Evolutionary conservation across 2,113 vertebrate genomes (phyloP).

Genomic region (Cebidichthys violaceus): DNA sequence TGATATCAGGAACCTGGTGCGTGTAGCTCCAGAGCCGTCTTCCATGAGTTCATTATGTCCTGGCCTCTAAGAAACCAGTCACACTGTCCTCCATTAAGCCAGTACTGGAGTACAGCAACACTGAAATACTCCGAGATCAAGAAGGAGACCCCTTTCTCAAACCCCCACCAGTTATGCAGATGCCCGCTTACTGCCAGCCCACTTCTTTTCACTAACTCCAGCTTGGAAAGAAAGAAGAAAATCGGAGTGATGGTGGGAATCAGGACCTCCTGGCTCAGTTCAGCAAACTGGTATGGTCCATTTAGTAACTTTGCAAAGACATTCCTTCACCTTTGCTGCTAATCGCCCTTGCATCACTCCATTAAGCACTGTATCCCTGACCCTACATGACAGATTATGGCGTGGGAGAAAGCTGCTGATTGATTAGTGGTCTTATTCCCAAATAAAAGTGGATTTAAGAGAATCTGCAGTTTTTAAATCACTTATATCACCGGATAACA

Average conservation of each 20-base stretch:
- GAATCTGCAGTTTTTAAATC: constrained; percentile 2
- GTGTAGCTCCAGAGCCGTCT: neutral
- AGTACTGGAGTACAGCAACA: neutral
- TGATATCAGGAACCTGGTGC: neutral
- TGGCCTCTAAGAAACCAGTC: neutral
- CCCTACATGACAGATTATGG: neutral
- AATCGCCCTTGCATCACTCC: neutral
- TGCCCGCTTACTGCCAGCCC: constrained; percentile 20
- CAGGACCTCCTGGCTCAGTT: neutral
- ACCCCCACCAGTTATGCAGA: constrained; percentile 18
- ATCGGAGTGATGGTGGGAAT: constrained; percentile 6
- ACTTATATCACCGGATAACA: neutral
- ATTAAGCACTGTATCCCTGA: neutral
- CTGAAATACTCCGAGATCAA: neutral
- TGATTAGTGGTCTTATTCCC: neutral
- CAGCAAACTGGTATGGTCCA: neutral
- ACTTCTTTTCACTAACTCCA: constrained; percentile 12
- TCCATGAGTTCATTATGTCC: neutral
- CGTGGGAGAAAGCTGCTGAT: neutral
- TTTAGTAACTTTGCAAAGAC: neutral
- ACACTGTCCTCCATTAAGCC: too few species aligned
- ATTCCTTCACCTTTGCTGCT: neutral
- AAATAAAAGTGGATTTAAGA: neutral
- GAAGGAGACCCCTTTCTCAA: neutral
- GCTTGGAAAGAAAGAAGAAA: neutral